A percentile compares a stretch with the other conserved stretches of the same genome.
These are phyloP conservation scores for Platyscapa corneri DNA, from an alignment of 1,140 invertebrate genomes.

Conservation along the genomic window DNA sequence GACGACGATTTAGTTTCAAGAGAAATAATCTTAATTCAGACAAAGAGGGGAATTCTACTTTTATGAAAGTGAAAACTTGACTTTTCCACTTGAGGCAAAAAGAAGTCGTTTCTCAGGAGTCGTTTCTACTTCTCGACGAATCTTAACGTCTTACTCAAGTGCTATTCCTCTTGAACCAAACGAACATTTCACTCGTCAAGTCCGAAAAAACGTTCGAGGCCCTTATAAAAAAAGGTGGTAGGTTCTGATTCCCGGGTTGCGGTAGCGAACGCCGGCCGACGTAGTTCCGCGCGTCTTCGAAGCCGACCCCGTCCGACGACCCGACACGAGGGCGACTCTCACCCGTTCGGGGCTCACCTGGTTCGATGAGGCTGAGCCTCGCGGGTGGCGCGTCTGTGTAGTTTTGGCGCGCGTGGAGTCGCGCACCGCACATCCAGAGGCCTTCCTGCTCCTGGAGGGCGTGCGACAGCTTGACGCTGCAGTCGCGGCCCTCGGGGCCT, in stretches of 20 bases:
- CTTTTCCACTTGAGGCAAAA: too few species aligned
- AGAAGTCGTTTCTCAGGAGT: too few species aligned
- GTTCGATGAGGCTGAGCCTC: constrained; percentile 71
- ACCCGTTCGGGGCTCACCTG: constrained; percentile 64
- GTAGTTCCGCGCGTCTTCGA: neutral
- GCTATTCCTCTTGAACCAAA: neutral
- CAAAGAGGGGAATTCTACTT: too few species aligned
- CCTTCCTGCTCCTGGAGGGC: constrained; percentile 69
- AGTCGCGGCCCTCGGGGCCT: constrained; percentile 68
- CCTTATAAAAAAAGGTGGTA: neutral
- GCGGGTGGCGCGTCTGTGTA: constrained; percentile 72
- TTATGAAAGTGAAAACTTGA: too few species aligned
- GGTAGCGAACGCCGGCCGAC: neutral
- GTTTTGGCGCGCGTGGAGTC: constrained; percentile 63
- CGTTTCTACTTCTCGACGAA: too few species aligned
- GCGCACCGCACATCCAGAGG: constrained; percentile 71
- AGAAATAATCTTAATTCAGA: too few species aligned
- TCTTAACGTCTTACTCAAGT: neutral
- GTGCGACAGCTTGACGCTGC: constrained; percentile 68
- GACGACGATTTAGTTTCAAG: too few species aligned
- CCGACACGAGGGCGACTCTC: neutral
- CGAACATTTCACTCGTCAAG: neutral
- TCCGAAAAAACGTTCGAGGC: neutral
- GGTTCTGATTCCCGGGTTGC: neutral
- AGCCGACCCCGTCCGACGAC: neutral